phyloP scores from a whole-genome alignment of 2,888 invertebrate genomes.

The Gymnoscelis rufifasciata region DNA sequence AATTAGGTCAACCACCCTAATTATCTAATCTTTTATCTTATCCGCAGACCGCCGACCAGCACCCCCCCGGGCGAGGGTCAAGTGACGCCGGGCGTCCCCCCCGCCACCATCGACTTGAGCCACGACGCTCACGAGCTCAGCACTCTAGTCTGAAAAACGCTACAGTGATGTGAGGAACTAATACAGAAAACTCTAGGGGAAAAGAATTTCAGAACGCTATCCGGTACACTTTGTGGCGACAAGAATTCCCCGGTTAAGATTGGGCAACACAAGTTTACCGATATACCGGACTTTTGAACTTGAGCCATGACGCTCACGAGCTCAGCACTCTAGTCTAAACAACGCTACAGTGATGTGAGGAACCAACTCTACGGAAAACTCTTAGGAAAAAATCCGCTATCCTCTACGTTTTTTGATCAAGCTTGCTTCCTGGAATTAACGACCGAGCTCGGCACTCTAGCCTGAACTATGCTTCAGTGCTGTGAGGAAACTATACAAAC shows the following conservation, averaged over 20 bases:
- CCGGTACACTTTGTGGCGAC: too few species aligned
- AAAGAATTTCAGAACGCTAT: too few species aligned
- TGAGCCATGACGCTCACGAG: conserved; percentile 83
- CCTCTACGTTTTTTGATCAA: too few species aligned
- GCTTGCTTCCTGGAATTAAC: too few species aligned
- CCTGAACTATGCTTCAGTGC: conserved; percentile 51
- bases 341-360: not conserved
- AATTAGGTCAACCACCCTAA: too few species aligned
- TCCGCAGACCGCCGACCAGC: conserved; percentile 78
- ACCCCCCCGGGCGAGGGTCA: conserved; percentile 79
- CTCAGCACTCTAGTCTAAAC: conserved; percentile 82
- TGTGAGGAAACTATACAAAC: too few species aligned
- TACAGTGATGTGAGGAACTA: not conserved
- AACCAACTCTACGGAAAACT: not conserved
- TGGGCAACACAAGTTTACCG: too few species aligned
- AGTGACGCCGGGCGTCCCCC: conserved; percentile 78
- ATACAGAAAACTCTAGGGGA: not conserved
- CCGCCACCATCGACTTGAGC: conserved; percentile 81
- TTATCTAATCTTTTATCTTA: not conserved
- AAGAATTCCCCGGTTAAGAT: too few species aligned
- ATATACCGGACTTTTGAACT: too few species aligned
- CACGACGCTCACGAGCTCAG: conserved; percentile 83
- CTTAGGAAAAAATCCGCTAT: too few species aligned
- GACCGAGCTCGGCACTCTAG: conserved; percentile 83
- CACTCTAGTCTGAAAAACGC: conserved; percentile 76